Percentiles rank a stretch among this genome's conserved stretches.
These are phyloP conservation scores for Cromileptes altivelis DNA, from an alignment of 2,113 vertebrate genomes.

Conservation along the genomic window DNA sequence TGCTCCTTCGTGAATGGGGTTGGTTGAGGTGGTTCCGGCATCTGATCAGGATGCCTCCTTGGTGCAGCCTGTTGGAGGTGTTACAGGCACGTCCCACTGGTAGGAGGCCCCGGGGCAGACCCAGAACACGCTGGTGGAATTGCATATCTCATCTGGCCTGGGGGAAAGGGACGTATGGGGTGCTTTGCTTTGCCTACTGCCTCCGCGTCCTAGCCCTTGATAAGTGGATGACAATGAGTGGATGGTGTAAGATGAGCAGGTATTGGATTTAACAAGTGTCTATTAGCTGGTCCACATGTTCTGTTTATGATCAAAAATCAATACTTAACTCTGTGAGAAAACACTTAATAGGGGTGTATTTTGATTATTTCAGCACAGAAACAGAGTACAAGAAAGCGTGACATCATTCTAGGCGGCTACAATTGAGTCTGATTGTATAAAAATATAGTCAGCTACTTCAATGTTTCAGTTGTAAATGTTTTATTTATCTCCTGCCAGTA, in stretches of 20 bases:
- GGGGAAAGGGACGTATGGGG: no score
- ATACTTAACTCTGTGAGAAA: background rate
- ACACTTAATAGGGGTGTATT: background rate
- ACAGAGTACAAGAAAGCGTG: background rate
- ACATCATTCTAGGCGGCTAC: background rate
- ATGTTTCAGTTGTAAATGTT: background rate
- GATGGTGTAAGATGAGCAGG: background rate
- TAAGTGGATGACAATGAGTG: background rate
- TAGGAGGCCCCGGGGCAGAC: no score
- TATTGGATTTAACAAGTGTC: background rate
- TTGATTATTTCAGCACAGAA: background rate
- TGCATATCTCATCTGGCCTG: no score
- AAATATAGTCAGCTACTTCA: background rate
- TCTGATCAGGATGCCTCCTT: no score
- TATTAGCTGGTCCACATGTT: background rate
- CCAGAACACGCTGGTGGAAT: no score
- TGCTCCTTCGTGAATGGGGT: no score
- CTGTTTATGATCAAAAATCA: background rate
- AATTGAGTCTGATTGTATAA: background rate
- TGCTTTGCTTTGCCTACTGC: no score
- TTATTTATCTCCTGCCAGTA: constrained; percentile 13
- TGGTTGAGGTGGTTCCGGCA: no score
- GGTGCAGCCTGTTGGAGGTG: no score
- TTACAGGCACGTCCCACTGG: no score
- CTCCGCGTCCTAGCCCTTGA: no score